These are phyloP conservation scores for Gandaritis pyraliata DNA, from an alignment of 2,888 invertebrate genomes.

Conservation along the genomic window DNA sequence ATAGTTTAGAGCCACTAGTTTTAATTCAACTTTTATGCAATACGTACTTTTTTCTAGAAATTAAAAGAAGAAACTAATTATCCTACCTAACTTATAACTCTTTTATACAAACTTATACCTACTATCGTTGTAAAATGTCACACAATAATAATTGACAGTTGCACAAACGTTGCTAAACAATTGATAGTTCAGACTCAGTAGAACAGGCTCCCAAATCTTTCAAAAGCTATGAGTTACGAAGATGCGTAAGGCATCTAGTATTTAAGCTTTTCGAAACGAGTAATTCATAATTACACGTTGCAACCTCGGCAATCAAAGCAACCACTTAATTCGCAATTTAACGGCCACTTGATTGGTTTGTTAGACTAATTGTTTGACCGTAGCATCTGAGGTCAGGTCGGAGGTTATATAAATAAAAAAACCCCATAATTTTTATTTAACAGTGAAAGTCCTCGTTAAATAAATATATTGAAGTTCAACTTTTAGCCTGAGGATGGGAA, in stretches of 20 bases:
- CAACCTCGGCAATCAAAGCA: slow-evolving; percentile 39
- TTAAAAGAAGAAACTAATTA: no score
- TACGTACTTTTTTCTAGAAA: no score
- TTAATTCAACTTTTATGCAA: no score
- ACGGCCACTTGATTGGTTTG: slow-evolving; percentile 43
- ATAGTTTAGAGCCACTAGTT: slow-evolving; percentile 11
- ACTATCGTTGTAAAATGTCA: no score
- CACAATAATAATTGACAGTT: no score
- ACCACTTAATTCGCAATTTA: slow-evolving; percentile 38
- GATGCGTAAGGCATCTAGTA: neutral
- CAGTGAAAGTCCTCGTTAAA: slow-evolving; percentile 31
- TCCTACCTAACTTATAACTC: no score
- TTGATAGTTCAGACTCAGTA: no score
- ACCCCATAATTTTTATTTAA: slow-evolving; percentile 32
- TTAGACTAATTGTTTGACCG: slow-evolving; percentile 43
- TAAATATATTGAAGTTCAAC: no score
- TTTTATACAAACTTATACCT: no score
- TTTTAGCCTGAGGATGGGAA: neutral
- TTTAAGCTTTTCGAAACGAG: slow-evolving; percentile 27
- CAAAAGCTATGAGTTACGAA: neutral
- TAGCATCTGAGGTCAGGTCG: slow-evolving; percentile 34
- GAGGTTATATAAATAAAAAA: slow-evolving; percentile 37
- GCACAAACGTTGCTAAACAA: no score
- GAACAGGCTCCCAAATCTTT: neutral
- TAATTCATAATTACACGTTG: slow-evolving; percentile 29